Base-by-base conservation (phyloP, 2,888 invertebrate species). In the Koerneria pararmatus region DNA sequence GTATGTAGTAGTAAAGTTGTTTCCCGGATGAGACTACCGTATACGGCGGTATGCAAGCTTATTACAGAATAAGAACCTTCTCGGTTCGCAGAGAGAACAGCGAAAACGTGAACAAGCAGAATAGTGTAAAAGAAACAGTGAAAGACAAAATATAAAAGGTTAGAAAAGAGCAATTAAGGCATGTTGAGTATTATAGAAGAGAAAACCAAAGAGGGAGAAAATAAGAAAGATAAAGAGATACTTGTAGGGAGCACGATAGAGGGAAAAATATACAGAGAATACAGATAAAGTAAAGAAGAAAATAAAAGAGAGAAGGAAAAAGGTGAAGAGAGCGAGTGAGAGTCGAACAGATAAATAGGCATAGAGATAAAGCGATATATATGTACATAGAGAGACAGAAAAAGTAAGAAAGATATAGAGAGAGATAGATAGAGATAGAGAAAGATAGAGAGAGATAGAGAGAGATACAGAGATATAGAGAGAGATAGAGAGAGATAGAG, bases 1-100 rank as follows among this genome's bases (percentile, higher is more conserved):
- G n/a, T n/a, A n/a, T n/a, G n/a, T n/a, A n/a, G n/a, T n/a, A n/a
- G n/a, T n/a, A n/a, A n/a, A n/a, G n/a, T n/a, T n/a, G n/a, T n/a
- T n/a, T n/a, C n/a, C n/a, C n/a, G n/a, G n/a, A n/a, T n/a, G n/a
- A 46, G 27, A 58, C 58, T 58, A 58, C 58, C 58, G 58, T 58
- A 58, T n/a, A n/a, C n/a, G n/a, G n/a, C n/a, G n/a, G n/a, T n/a
- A n/a, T n/a, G n/a, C n/a, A n/a, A n/a, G n/a, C n/a, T n/a, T n/a
- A n/a, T n/a, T n/a, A n/a, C n/a, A n/a, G n/a, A n/a, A n/a, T n/a
- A n/a, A n/a, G n/a, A n/a, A n/a, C n/a, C n/a, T n/a, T n/a, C n/a
- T n/a, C n/a, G n/a, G n/a, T n/a, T n/a, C n/a, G n/a, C n/a, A n/a
- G n/a, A n/a, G n/a, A n/a, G n/a, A n/a, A n/a, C n/a, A n/a, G n/a